phyloP scores from a whole-genome alignment of 2,888 invertebrate species.

The Idaea dimidiata region DNA sequence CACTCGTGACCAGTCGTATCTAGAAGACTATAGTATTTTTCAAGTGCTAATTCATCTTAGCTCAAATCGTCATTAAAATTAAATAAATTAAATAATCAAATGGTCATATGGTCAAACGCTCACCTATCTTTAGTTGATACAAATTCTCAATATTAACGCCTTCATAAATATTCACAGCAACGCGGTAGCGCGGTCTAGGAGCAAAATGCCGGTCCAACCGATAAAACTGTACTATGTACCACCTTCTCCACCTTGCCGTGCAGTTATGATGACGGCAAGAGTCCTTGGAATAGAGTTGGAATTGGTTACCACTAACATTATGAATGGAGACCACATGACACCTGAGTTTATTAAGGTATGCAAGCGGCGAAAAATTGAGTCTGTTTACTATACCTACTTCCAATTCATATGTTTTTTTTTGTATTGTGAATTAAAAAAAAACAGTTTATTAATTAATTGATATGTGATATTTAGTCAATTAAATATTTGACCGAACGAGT shows the following conservation, averaged over 20 bases:
- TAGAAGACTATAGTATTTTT: no score
- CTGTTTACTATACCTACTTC: no score
- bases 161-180: conserved; percentile 45
- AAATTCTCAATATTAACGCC: conserved; percentile 12
- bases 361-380: neutral
- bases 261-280: conserved; percentile 83
- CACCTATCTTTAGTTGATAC: neutral
- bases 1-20: no score
- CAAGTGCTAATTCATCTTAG: no score
- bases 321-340: conserved; percentile 82
- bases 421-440: no score
- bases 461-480: no score
- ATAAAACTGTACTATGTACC: conserved; percentile 84
- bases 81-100: no score
- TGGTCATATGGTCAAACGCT: no score
- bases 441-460: no score
- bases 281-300: conserved; percentile 83
- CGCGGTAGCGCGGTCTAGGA: conserved; percentile 68
- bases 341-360: conserved; percentile 84
- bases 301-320: conserved; percentile 79
- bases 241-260: conserved; percentile 83
- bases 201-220: conserved; percentile 61
- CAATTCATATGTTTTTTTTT: no score
- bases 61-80: no score
- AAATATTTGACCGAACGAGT: no score